Evolutionary conservation across 2,888 invertebrate species (phyloP).

Genomic region (Noctua janthe): DNA sequence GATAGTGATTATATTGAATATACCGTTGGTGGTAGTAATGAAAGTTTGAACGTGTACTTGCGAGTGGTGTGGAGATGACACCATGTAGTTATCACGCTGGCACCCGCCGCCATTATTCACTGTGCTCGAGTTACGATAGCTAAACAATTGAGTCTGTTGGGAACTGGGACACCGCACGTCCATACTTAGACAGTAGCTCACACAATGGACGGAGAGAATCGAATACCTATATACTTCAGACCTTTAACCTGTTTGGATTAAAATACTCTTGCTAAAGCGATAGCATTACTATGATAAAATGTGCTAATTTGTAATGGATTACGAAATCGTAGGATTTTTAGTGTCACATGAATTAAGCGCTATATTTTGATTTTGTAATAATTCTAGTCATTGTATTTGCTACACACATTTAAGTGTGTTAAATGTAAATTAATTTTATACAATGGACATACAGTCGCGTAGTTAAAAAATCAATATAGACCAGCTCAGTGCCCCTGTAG

Average conservation of each 20-base stretch:
- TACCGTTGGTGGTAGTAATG: constrained; percentile 32
- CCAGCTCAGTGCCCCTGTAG: constrained; percentile 7
- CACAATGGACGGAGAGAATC: constrained; percentile 54
- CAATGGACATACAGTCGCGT: constrained; percentile 51
- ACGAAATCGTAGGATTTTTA: constrained; percentile 25
- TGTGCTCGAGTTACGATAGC: constrained; percentile 63
- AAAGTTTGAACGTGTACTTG: constrained; percentile 26
- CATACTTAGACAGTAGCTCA: constrained; percentile 37
- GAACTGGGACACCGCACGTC: constrained; percentile 67
- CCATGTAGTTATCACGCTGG: constrained; percentile 52
- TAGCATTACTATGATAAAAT: constrained; percentile 45
- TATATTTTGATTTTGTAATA: constrained; percentile 71
- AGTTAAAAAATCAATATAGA: constrained; percentile 30
- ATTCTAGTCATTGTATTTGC: constrained; percentile 86
- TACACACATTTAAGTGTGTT: constrained; percentile 76
- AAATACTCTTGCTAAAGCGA: constrained; percentile 37
- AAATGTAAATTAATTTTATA: constrained; percentile 69
- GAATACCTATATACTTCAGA: constrained; percentile 41
- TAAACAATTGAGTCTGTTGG: constrained; percentile 71
- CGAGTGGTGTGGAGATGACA: constrained; percentile 41
- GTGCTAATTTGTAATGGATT: constrained; percentile 42
- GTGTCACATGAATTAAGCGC: constrained; percentile 61
- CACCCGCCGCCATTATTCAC: constrained; percentile 58
- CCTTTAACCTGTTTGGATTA: constrained; percentile 56
- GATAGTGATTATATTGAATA: constrained; percentile 29